A percentile compares a stretch with the other conserved stretches of the same genome.
These are phyloP conservation scores for Poeciliopsis gracilis DNA, from an alignment of 2,797 vertebrate species.

Conservation along the genomic window DNA sequence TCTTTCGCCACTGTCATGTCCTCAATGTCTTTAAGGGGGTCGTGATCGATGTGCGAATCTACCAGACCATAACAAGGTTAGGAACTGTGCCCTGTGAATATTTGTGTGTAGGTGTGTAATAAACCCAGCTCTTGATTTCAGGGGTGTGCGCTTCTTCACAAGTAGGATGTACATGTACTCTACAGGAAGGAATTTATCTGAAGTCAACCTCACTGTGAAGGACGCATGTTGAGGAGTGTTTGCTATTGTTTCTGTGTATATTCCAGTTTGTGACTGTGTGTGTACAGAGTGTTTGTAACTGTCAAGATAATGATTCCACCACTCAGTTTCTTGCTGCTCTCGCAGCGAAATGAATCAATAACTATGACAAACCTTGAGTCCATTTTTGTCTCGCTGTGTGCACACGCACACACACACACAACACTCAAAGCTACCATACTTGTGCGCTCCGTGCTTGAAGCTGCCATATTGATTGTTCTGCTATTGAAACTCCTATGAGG, in stretches of 20 bases:
- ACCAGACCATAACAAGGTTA: constrained; percentile 66
- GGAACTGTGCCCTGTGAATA: constrained; percentile 58
- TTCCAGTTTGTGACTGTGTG: constrained; percentile 22
- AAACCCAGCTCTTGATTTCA: constrained; percentile 43
- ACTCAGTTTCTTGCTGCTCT: constrained; percentile 61
- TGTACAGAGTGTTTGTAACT: constrained; percentile 55
- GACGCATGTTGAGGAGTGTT: constrained; percentile 26
- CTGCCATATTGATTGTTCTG: constrained; percentile 58
- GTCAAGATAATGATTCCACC: constrained; percentile 67
- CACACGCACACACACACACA: constrained; percentile 7
- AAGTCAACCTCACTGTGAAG: constrained; percentile 36
- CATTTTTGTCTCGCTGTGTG: constrained; percentile 35
- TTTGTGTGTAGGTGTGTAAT: constrained; percentile 37
- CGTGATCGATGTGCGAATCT: constrained; percentile 71
- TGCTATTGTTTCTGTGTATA: constrained; percentile 9
- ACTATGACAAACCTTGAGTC: constrained; percentile 59
- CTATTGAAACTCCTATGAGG: constrained; percentile 50
- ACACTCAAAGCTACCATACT: constrained; percentile 36
- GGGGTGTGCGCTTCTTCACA: constrained; percentile 25
- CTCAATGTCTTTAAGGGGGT: constrained; percentile 62
- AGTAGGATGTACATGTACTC: constrained; percentile 17
- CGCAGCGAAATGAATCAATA: constrained; percentile 62
- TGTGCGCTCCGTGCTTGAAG: constrained; percentile 52
- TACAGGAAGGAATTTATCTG: constrained; percentile 29
- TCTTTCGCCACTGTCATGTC: constrained; percentile 29